Evolutionary conservation across 2,113 vertebrate genomes (phyloP), one percentile per base, ranked within the genome.

Genomic region (Mustelus asterias): DNA sequence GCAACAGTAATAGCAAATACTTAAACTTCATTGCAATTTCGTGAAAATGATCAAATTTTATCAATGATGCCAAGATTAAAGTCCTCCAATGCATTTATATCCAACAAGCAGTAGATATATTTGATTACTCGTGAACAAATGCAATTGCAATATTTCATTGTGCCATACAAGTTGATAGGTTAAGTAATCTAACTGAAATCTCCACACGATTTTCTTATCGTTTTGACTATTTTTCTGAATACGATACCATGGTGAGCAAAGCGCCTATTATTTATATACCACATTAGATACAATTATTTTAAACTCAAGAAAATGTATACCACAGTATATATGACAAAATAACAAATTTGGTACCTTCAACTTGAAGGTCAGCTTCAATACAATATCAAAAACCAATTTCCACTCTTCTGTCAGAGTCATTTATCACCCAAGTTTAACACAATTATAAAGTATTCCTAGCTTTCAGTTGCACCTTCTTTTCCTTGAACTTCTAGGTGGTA

Each of bases 301-400:
- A 63, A 96, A 96, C 88, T 67, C 10, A 6, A 16, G 26, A 63
- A 94, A 96, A 96, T 80, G 96, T 96, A 96, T 29, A 96, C 86
- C 96, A 86, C 95, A 96, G 96, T 97, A 96, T 83, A 96, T 96
- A 95, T 97, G 96, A 97, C 97, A 98, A 97, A 97, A 97, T 97
- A 98, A 97, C 96, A 97, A 97, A 98, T 98, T 96, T 97, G 96
- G 96, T 96, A 97, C 96, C 96, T 97, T 98, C 97, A 98, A 98
- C 96, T 96, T 97, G 97, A 98, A 98, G 98, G 98, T 98, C 98
- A 98, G 96, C 96, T 98, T 98, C 98, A 98, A 98, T 98, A 98
- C 96, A 97, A 97, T 97, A 98, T 97, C 97, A 97, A 98, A 97
- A 98, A 97, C 96, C 97, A 98, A 98, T 98, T 98, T 98, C 97